Evolutionary conservation across 2,113 vertebrate species (phyloP).

Genomic region (Myiagra hebetior): DNA sequence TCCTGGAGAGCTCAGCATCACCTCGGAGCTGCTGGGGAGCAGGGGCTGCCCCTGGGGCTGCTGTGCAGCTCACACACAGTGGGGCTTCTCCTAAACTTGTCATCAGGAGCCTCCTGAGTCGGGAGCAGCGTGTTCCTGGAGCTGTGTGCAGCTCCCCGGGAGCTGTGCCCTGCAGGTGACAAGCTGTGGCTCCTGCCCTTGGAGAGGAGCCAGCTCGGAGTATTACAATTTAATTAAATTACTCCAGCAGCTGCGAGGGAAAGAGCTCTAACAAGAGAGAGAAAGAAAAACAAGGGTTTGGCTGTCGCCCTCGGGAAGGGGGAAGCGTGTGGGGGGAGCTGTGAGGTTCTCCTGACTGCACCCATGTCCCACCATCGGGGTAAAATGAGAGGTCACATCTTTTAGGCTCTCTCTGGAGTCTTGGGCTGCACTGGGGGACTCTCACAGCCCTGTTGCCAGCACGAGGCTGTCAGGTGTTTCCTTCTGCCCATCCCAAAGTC

Average conservation of each 20-base stretch:
- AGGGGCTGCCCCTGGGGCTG: neutral
- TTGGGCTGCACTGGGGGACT: neutral
- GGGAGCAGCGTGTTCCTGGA: neutral
- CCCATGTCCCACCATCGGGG: accelerated
- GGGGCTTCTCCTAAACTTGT: neutral
- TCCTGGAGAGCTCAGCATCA: neutral
- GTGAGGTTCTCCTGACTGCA: neutral
- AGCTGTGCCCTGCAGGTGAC: conserved; percentile 26
- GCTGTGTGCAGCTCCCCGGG: neutral
- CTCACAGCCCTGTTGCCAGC: neutral
- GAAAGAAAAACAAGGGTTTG: neutral
- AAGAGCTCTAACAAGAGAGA: neutral
- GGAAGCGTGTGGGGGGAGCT: neutral
- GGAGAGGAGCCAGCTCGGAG: neutral
- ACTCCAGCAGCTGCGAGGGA: neutral
- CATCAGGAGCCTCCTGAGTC: neutral
- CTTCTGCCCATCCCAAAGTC: neutral
- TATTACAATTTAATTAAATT: conserved; percentile 27
- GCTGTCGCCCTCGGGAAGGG: neutral
- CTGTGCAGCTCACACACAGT: neutral
- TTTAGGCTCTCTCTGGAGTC: neutral
- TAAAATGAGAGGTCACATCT: neutral
- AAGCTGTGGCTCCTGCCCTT: conserved; percentile 42
- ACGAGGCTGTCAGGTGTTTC: neutral
- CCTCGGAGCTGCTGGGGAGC: neutral